Base-by-base conservation (phyloP, 2,797 vertebrate genomes). In the Paramormyrops hopkinsi region DNA sequence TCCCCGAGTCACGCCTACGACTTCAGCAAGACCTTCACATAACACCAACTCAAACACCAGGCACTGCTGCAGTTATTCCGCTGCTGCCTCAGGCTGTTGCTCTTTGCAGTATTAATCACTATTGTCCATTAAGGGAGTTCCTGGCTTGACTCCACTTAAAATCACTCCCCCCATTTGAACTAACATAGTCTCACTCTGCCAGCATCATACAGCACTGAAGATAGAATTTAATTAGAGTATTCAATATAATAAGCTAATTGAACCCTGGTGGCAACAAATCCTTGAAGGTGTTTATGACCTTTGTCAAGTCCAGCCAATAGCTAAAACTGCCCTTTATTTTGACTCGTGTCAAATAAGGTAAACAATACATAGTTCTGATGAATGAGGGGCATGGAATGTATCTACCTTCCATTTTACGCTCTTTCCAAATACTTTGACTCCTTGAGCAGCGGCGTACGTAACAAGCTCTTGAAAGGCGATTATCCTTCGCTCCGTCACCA, bases 241-340 rank as follows among this genome's bases (percentile, higher is more conserved):
- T 69, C 65, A 41, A 79, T 79, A 44, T 41, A 79, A 7, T 79
- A 79, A 79, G 14, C 73, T 44, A 79, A 79, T 79, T 79, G 29
- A 79, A 29, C 17, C 33, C 37, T n/a, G 73, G 6, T 79, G 17
- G 37, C 37, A 7, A 79, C 73, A 79, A 44, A 17, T n/a, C 37
- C 73, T 44, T 79, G 33, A 44, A 79, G 73, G 73, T 79, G 73
- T 79, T 79, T 44, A 79, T 79, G 17, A 79, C 73, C 73, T 79
- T 79, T 79, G 73, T 5, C 33, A 17, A 44, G 37, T 79, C 37
- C 33, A 29, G 73, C 73, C 73, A 79, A 44, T 41, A 79, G 37
- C 73, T 44, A 79, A 41, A 79, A 41, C 37, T 44, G 37, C 37
- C 37, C 73, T 79, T 79, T 79, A 41, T 17, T 41, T 19, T 79